Evolutionary conservation across 2,888 invertebrate species (phyloP).

Genomic region (Cataglyphis rosenhaueri): DNA sequence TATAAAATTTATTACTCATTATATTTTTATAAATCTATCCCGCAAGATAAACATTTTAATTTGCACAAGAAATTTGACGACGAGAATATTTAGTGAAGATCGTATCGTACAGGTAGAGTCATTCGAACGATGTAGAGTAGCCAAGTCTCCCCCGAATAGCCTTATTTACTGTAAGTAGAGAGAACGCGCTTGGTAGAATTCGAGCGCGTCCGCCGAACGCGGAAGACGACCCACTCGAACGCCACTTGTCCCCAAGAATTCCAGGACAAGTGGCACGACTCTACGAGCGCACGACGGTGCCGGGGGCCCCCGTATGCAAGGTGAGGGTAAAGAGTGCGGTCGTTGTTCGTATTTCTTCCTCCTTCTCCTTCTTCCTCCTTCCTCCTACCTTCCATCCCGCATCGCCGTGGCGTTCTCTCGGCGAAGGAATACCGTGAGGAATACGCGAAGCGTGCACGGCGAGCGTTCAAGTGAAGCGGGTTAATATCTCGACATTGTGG

Average conservation of each 20-base stretch:
- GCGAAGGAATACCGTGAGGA: slow-evolving; percentile 60
- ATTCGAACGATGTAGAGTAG: slow-evolving; percentile 53
- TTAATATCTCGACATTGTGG: slow-evolving; percentile 83
- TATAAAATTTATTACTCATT: background rate
- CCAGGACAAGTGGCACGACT: slow-evolving; percentile 80
- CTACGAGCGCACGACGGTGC: slow-evolving; percentile 58
- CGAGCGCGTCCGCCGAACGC: slow-evolving; percentile 71
- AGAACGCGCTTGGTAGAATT: slow-evolving; percentile 66
- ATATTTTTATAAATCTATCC: background rate
- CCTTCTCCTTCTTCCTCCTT: slow-evolving; percentile 52
- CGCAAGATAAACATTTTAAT: background rate
- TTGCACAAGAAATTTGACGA: background rate
- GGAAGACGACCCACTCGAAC: slow-evolving; percentile 69
- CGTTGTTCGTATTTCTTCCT: slow-evolving; percentile 53
- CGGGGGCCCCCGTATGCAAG: slow-evolving; percentile 62
- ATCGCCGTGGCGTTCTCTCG: slow-evolving; percentile 49
- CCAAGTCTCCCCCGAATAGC: slow-evolving; percentile 49
- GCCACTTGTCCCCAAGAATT: slow-evolving; percentile 80
- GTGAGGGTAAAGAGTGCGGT: slow-evolving; percentile 72
- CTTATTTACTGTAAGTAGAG: slow-evolving; percentile 69
- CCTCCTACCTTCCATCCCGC: slow-evolving; percentile 54
- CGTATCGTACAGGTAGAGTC: slow-evolving; percentile 59
- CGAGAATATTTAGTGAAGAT: slow-evolving; percentile 2
- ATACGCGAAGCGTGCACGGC: slow-evolving; percentile 67
- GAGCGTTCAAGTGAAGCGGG: slow-evolving; percentile 80